Base-by-base conservation (phyloP, 2,113 vertebrate species). In the Columba livia region DNA sequence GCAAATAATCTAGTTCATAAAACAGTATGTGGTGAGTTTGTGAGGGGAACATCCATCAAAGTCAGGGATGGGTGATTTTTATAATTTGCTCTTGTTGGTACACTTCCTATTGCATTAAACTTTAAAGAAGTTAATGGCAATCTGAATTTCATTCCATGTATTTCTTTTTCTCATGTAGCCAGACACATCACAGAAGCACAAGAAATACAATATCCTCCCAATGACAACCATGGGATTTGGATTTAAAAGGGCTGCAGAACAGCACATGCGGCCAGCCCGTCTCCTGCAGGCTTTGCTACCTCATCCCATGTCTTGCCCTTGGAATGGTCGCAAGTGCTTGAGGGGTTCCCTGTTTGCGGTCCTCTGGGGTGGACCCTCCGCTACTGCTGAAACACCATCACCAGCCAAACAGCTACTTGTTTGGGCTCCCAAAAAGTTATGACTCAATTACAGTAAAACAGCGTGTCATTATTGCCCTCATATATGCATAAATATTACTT, bases 1-100 rank as follows among this genome's bases (percentile, higher is more conserved):
- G 93, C 61, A 92, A 95, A 96, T 93, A 79, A 94, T 88, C 50
- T 88, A 79, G 60, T 87, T 85, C 82, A 88, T 75, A 91, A 91
- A 97, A 54, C 40, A 78, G 40, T 60, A 73, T 24, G 36, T 85
- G 70, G 66, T 51, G 66, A 96, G 72, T 88, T 75, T 85, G 71
- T 51, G 71, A 78, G 53, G 50, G 72, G 40, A 67, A 32, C 79
- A 96, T 95, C 94, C 61, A 96, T 96, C 94, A 96, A 93, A 93
- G 88, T 89, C 85, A 94, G 67, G 83, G 80, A 81, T 79, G 81
- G 85, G 73, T 65, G 66, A 82, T 61, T 66, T 69, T 93, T 94
- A 47, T 83, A 87, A 96, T 95, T 92, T 70, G 38, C 66, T 91
- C 28, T 50, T 90, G 47, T 69, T 96, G 75, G 62, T 94, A 71